Percentiles rank a stretch among this genome's conserved stretches.
Conservation (phyloP, 2,113 vertebrate genomes). For the Natator depressus region DNA sequence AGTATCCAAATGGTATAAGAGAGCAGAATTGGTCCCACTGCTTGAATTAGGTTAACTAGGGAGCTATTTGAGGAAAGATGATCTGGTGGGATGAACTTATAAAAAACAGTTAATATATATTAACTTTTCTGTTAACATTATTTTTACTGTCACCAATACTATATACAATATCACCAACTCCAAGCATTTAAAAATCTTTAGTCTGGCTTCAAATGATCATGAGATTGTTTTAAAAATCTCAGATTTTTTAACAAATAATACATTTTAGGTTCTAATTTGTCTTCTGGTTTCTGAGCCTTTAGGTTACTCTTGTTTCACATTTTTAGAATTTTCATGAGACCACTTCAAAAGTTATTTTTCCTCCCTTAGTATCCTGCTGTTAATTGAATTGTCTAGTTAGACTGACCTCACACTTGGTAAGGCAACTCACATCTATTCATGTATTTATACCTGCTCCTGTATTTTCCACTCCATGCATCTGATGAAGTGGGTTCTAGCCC, state of each 20-base stretch:
- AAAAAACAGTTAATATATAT: neutral
- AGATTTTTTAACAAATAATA: neutral
- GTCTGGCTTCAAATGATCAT: neutral
- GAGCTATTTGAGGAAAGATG: neutral
- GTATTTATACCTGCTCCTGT: too few relatives aligned
- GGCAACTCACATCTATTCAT: too few relatives aligned
- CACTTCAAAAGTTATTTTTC: too few relatives aligned
- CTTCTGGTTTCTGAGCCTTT: neutral
- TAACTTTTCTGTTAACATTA: neutral
- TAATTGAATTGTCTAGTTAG: too few relatives aligned
- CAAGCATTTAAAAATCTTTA: neutral
- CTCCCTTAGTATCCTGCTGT: too few relatives aligned
- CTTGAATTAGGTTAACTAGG: neutral
- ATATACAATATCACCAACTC: slow-evolving; percentile 6
- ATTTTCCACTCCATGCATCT: too few relatives aligned
- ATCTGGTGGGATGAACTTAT: neutral
- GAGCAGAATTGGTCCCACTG: slow-evolving; percentile 20
- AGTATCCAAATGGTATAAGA: neutral
- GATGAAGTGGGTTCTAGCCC: too few relatives aligned
- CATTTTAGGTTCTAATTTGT: neutral
- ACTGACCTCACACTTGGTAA: too few relatives aligned
- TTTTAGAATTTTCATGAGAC: neutral
- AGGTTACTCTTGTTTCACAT: neutral
- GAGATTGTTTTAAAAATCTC: neutral
- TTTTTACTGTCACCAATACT: slow-evolving; percentile 7